Evolutionary conservation across 2,113 vertebrate genomes (phyloP), one percentile per base, ranked within the genome.

Genomic region (Pangasianodon gigas): DNA sequence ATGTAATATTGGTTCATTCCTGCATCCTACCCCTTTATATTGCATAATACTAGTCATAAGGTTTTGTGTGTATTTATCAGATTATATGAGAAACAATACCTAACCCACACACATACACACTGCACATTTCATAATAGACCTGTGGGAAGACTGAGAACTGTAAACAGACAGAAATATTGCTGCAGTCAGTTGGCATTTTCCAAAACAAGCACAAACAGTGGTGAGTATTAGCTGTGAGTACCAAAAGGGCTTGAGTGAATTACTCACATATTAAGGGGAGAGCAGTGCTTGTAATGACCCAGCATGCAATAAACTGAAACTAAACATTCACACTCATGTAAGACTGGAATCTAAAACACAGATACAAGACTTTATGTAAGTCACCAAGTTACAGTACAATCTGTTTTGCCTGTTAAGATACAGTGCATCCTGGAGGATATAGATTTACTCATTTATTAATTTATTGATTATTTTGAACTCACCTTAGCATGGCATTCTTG

Each of bases 401-500:
- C 41, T n/a, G 18, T 37, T 65, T 65, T 5, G 44, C 29, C 54
- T 48, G 41, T 58, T 32, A 37, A 52, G n/a, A 77, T 48, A 88
- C 14, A 77, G n/a, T 26, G 21, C 81, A 85, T 80, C 1, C 26
- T 16, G 46, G 6, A 18, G 3, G 7, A 37, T 52, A 8, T 10
- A 58, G 18, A 83, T 13, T 54, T 24, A 37, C 3, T 24, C 1
- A 41, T 83, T 58, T 8, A 37, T 60, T 21, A 10, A 24, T 24
- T 44, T 21, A 84, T 84, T 62, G 21, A 13, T 48, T 44, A 41
- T 16, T n/a, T 29, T n/a, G 26, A 51, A 6, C 90, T 89, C 96
- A 98, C 97, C 97, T 97, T 32, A 97, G 90, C 41, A 93, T 71
- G 0, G 94, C 93, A 1, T 93, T 95, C 80, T 92, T 96, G 5